Conservation (phyloP, 2,888 invertebrate genomes). For the Pemphredon lugubris region DNA sequence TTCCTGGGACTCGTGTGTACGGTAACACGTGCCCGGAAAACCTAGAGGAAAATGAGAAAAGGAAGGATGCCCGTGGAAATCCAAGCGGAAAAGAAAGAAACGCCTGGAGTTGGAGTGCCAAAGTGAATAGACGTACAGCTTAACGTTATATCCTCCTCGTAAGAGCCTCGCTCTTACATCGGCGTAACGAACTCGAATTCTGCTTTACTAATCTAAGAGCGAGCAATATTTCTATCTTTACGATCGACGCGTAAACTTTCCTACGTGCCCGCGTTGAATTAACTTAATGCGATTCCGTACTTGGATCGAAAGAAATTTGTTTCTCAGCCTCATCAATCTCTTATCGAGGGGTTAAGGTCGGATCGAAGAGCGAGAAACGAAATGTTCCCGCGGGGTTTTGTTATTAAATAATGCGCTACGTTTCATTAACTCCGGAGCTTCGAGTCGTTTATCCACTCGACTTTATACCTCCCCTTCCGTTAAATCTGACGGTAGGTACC, state of each 20-base stretch:
- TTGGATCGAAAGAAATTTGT: no score
- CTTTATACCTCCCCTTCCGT: background rate
- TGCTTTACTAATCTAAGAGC: slow-evolving; percentile 3
- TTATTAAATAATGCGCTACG: background rate
- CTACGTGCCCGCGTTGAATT: no score
- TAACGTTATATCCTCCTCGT: slow-evolving; percentile 12
- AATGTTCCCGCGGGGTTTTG: background rate
- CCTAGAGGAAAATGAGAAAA: slow-evolving; percentile 8
- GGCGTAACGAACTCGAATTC: slow-evolving; percentile 15
- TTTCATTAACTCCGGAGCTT: slow-evolving; percentile 4
- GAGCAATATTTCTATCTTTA: slow-evolving; percentile 9
- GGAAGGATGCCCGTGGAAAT: slow-evolving; percentile 20
- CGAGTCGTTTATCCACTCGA: slow-evolving; percentile 9
- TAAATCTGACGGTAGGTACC: slow-evolving; percentile 15
- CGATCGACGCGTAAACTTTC: slow-evolving; percentile 33
- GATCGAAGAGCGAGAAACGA: no score
- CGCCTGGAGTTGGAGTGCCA: slow-evolving; percentile 7
- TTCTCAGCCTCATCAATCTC: no score
- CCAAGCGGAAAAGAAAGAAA: slow-evolving; percentile 25
- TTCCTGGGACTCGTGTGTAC: slow-evolving; percentile 25
- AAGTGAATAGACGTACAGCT: slow-evolving; percentile 22
- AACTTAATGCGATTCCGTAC: no score
- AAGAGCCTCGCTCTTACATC: slow-evolving; percentile 11
- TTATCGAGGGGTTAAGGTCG: no score
- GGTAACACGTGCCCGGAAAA: slow-evolving; percentile 23